Base-by-base conservation (phyloP, 2,113 vertebrate genomes). In the Zosterops lateralis region DNA sequence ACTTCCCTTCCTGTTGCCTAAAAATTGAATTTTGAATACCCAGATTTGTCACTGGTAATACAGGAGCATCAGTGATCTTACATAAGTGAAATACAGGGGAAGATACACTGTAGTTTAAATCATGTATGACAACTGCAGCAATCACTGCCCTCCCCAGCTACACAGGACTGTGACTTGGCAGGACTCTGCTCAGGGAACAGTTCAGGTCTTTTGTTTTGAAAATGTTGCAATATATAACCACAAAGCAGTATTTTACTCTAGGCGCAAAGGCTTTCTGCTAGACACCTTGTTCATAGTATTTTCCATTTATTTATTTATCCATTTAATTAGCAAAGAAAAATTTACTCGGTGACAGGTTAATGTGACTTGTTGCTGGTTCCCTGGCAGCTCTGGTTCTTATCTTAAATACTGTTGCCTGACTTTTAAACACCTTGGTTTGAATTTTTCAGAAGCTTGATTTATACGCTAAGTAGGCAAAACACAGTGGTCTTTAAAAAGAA, bases 41-140 rank as follows among this genome's bases (percentile, higher is more conserved):
- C 1, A 1, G 9, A 57, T 53, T 48, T 84, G 24, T 31, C 6
- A 3, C 21, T 40, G 22, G 25, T 57, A 20, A 31, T 36, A 17
- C n/a, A 73, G 54, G 11, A 83, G 14, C 29, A 7, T 40, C n/a
- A 24, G 9, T 65, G 60, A 15, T 48, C 28, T 78, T n/a, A 47
- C 7, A 1, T 12, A 50, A 51, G 15, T 14, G 8, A 29, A 12
- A 22, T 7, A 28, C 6, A 50, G n/a, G 8, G 48, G 50, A 56
- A 74, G 61, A 9, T 5, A 17, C 4, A 17, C 3, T 1, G 1
- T 17, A 32, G 36, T 68, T 72, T 67, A n/a, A 77, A 24, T 57
- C 14, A 34, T 0, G 0, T 29, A 7, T 10, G 36, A 29, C 3
- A 11, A 7, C 36, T 5, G 17, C 4, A 7, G 21, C 12, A 34